Evolutionary conservation across 30 jellyfish, hydroid and myxozoan species (phyloP).

Genomic region (Nemopilema nomurai): DNA sequence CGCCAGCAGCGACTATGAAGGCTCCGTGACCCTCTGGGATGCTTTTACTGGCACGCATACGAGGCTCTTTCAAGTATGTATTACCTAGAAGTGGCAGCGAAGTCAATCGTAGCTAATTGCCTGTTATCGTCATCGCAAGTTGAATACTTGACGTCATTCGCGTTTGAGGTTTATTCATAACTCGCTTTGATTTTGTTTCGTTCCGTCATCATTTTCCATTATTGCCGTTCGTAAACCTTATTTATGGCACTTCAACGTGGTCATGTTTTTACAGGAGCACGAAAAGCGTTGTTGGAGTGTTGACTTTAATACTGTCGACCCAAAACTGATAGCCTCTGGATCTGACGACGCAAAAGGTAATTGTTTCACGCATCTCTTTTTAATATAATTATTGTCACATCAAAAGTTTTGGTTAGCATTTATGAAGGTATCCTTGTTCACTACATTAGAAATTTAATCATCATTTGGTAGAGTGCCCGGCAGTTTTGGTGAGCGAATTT

Average conservation of each 20-base stretch:
- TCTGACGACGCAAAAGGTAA: conserved; percentile 99
- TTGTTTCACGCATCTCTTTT: neutral
- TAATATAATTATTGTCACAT: no score
- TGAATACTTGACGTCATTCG: neutral
- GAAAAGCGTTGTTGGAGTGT: conserved; percentile 99
- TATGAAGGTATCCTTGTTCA: no score
- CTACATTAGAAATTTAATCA: no score
- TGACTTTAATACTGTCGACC: conserved; percentile 94
- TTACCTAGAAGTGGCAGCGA: neutral
- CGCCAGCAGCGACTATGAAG: conserved; percentile 99
- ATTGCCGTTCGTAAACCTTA: no score
- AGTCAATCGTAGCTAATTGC: no score
- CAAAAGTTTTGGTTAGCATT: no score
- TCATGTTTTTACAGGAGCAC: conserved; percentile 76
- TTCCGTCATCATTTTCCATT: no score
- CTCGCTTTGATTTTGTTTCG: no score
- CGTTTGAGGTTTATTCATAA: neutral
- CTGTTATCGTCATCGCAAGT: neutral
- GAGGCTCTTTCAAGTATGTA: conserved; percentile 82
- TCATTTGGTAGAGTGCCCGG: no score
- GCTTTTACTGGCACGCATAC: conserved; percentile 96
- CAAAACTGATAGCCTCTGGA: conserved; percentile 95
- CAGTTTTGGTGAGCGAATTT: no score
- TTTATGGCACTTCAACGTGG: neutral
- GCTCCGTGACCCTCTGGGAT: conserved; percentile 99